Percentiles rank a stretch among this genome's conserved stretches.
Conservation (phyloP, 2,888 invertebrate species). For the Clostera curtula region DNA sequence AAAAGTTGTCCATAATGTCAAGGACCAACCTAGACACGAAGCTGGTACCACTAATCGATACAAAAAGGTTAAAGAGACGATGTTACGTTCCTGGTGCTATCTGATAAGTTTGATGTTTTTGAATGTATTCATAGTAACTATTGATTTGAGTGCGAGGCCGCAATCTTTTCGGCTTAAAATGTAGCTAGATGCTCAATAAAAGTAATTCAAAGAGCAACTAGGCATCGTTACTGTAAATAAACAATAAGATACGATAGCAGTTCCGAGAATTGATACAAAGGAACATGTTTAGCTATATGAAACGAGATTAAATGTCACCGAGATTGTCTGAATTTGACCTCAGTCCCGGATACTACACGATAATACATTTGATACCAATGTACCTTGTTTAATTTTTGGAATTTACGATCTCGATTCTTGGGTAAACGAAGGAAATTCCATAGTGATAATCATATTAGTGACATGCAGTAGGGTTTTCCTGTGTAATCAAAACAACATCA, state of each 20-base stretch:
- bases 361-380: slow-evolving; percentile 49
- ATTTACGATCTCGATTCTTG: too few species aligned
- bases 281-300: slow-evolving; percentile 57
- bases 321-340: slow-evolving; percentile 67
- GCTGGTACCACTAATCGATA: slow-evolving; percentile 18
- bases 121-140: slow-evolving; percentile 1
- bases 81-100: slow-evolving; percentile 4
- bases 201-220: slow-evolving; percentile 22
- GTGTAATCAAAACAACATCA: too few species aligned
- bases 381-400: too few species aligned
- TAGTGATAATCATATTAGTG: too few species aligned
- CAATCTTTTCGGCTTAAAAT: neutral
- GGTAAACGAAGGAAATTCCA: too few species aligned
- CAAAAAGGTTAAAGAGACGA: slow-evolving; percentile 19
- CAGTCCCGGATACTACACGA: slow-evolving; percentile 57
- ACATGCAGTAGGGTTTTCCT: too few species aligned
- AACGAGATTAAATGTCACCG: slow-evolving; percentile 62
- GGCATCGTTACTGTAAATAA: slow-evolving; percentile 30
- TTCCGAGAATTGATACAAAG: slow-evolving; percentile 62
- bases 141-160: neutral
- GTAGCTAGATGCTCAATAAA: slow-evolving; percentile 7
- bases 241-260: slow-evolving; percentile 40
- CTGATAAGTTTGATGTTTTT: neutral
- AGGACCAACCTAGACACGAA: slow-evolving; percentile 22
- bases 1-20: slow-evolving; percentile 39